These are phyloP conservation scores for Pangasianodon hypophthalmus DNA, from an alignment of 2,113 vertebrate genomes.

Conservation along the genomic window DNA sequence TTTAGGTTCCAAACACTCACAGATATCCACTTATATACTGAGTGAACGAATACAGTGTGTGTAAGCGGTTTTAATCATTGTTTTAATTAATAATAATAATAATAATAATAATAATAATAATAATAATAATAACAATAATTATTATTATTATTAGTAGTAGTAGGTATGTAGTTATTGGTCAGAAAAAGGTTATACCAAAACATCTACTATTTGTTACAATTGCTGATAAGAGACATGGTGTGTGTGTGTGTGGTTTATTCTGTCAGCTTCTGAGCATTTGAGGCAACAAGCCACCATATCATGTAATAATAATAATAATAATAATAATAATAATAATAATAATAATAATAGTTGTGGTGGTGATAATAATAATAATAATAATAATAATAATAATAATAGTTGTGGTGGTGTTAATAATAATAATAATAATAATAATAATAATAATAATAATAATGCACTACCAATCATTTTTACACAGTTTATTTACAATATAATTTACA, in stretches of 20 bases:
- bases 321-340: not conserved
- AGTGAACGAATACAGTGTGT: not conserved
- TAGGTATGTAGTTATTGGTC: not conserved
- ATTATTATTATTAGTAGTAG: not conserved
- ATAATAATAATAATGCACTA: not conserved
- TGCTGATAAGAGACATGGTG: not conserved
- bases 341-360: too few relatives aligned
- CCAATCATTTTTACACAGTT: conserved; percentile 12
- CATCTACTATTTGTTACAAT: not conserved
- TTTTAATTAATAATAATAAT: not conserved
- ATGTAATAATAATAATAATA: not conserved
- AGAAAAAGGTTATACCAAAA: not conserved
- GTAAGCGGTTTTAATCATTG: not conserved
- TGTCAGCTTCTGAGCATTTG: not conserved
- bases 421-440: conserved; percentile 20
- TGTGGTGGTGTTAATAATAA: too few relatives aligned
- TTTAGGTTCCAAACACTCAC: not conserved
- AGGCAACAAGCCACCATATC: not conserved
- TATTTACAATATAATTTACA: conserved; percentile 55
- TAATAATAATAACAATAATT: not conserved
- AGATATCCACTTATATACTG: not conserved
- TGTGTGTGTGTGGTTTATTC: not conserved
- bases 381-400: conserved; percentile 17
- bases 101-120: not conserved
- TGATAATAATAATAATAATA: conserved; percentile 22